Percentiles rank a stretch among this genome's conserved stretches.
Conservation (phyloP, 2,797 vertebrate species). For the Harpagifer antarcticus region DNA sequence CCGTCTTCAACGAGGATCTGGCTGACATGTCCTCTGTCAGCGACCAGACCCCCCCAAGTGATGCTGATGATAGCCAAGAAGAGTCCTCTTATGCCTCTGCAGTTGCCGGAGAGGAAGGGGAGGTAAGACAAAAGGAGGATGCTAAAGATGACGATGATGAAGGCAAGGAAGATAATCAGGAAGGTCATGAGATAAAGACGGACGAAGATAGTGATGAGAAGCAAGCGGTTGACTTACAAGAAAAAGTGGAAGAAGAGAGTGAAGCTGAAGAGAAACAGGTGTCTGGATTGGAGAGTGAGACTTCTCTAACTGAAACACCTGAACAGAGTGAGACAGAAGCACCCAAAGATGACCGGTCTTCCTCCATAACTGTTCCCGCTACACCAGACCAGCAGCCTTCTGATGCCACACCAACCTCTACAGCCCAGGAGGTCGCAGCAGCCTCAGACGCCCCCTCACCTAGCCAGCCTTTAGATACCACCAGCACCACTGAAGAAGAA, state of each 20-base stretch:
- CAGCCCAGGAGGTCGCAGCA: conserved; percentile 50
- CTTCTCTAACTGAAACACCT: conserved; percentile 25
- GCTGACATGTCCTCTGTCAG: conserved; percentile 66
- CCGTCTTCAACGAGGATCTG: conserved; percentile 67
- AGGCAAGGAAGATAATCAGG: conserved; percentile 18
- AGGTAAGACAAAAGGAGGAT: conserved; percentile 23
- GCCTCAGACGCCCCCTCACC: conserved; percentile 36
- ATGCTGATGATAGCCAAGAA: conserved; percentile 65
- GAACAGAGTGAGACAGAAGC: conserved; percentile 52
- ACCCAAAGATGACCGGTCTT: conserved; percentile 43
- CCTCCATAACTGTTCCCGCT: conserved; percentile 29
- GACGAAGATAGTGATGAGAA: conserved; percentile 36
- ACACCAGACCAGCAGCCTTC: conserved; percentile 45
- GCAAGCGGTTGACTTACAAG: conserved; percentile 28
- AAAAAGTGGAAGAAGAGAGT: conserved; percentile 28
- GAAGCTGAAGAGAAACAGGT: conserved; percentile 39
- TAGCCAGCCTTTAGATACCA: conserved; percentile 44
- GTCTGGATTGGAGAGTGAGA: conserved; percentile 25
- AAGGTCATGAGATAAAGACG: conserved; percentile 24
- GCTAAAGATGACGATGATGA: conserved; percentile 39
- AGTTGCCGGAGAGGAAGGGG: conserved; percentile 46
- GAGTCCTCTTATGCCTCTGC: conserved; percentile 69
- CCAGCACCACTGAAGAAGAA: conserved; percentile 25
- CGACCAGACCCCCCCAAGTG: conserved; percentile 51
- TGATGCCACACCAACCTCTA: conserved; percentile 35